phyloP scores from a whole-genome alignment of 2,113 vertebrate species.

The Desmodus rotundus region DNA sequence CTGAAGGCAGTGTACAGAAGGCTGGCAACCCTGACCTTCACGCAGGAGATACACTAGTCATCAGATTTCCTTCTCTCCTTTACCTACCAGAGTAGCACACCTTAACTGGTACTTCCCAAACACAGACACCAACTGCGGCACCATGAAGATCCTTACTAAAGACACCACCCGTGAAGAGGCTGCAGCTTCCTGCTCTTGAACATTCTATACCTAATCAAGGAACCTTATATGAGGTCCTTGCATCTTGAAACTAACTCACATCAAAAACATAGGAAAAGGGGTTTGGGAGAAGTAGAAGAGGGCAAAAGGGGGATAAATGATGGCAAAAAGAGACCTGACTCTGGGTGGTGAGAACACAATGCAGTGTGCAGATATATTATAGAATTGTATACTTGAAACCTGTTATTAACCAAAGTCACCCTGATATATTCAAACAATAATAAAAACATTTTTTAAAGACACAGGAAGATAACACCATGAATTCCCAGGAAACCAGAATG shows the following conservation, averaged over 20 bases:
- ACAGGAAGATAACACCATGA: background rate
- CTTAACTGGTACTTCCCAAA: background rate
- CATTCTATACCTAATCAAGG: background rate
- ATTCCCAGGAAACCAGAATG: conserved; percentile 17
- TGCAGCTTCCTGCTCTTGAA: background rate
- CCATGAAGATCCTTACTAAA: conserved; percentile 1
- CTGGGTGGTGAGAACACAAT: background rate
- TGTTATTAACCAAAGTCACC: background rate
- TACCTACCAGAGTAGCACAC: background rate
- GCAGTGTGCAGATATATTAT: background rate
- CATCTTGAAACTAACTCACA: background rate
- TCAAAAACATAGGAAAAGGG: background rate
- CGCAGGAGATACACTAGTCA: background rate
- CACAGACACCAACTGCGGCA: background rate
- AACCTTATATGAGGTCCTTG: background rate
- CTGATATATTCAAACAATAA: background rate
- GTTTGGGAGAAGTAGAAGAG: background rate
- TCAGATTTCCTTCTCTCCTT: background rate
- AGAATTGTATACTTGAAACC: background rate
- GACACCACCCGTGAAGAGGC: background rate
- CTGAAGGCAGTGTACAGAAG: background rate
- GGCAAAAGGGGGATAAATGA: background rate
- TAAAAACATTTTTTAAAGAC: background rate
- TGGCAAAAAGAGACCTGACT: background rate
- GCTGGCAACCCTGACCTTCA: background rate